Conservation (phyloP, 2,888 invertebrate species). For the Alviniconcha strummeri region DNA sequence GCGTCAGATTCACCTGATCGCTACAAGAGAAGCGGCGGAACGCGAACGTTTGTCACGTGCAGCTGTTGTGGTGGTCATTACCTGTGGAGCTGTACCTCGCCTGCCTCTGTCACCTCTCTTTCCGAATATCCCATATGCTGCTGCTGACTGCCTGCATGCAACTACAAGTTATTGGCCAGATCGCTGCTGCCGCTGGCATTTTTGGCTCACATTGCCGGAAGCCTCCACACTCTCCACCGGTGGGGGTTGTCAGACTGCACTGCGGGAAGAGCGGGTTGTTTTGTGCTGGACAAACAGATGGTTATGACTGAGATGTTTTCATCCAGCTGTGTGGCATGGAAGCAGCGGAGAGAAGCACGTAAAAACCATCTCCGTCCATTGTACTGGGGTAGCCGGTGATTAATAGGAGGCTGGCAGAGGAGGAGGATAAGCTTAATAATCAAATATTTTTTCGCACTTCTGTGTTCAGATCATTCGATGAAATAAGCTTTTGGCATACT, state of each 20-base stretch:
- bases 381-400: too few species aligned
- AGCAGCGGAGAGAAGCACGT: neutral
- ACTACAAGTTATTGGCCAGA: too few species aligned
- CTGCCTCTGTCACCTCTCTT: neutral
- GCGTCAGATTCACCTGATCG: neutral
- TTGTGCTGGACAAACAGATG: neutral
- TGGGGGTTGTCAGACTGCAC: neutral
- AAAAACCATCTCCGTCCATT: neutral
- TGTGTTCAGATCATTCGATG: too few species aligned
- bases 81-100: neutral
- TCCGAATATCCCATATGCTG: neutral
- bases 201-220: neutral
- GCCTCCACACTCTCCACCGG: neutral
- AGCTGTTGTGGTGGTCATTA: neutral
- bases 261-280: neutral
- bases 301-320: neutral
- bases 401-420: too few species aligned
- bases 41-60: conserved; percentile 2
- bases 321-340: neutral
- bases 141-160: neutral
- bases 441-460: too few species aligned
- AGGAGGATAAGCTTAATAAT: too few species aligned
- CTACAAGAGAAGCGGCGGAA: neutral
- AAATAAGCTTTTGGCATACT: too few species aligned
- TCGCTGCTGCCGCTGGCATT: too few species aligned